Percentiles rank a stretch among this genome's conserved stretches.
Conservation (phyloP, 1,140 invertebrate species). For the Manduca sexta region DNA sequence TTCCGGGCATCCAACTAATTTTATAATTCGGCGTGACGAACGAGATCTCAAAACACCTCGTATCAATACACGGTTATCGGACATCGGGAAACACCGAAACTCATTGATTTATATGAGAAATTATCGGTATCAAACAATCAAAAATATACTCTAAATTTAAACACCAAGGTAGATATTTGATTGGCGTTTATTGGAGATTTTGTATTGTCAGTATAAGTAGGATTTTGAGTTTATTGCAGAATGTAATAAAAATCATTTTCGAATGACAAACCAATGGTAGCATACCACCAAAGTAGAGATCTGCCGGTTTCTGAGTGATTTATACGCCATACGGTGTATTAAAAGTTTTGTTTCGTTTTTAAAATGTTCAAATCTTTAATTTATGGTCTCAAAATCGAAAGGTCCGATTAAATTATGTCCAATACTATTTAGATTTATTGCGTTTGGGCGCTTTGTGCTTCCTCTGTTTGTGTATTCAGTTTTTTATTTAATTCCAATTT, state of each 20-base stretch:
- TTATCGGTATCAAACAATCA: slow-evolving; percentile 1
- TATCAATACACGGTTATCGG: slow-evolving; percentile 61
- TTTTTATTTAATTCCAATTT: slow-evolving; percentile 2
- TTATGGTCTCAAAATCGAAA: slow-evolving; percentile 63
- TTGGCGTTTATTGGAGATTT: background rate
- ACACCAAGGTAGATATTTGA: slow-evolving; percentile 9
- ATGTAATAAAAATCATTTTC: slow-evolving; percentile 18
- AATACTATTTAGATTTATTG: slow-evolving; percentile 52
- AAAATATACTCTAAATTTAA: slow-evolving; percentile 6
- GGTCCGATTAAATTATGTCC: slow-evolving; percentile 62
- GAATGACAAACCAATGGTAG: slow-evolving; percentile 5
- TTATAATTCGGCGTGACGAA: slow-evolving; percentile 36
- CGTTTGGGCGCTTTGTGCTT: slow-evolving; percentile 30
- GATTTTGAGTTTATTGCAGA: slow-evolving; percentile 2
- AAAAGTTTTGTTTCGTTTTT: slow-evolving; percentile 65
- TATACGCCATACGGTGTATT: slow-evolving; percentile 63
- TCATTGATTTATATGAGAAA: slow-evolving; percentile 64
- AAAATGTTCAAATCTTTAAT: slow-evolving; percentile 66
- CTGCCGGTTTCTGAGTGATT: slow-evolving; percentile 60
- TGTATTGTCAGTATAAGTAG: background rate
- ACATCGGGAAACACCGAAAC: slow-evolving; percentile 32
- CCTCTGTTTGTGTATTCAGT: slow-evolving; percentile 28
- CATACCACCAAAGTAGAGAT: slow-evolving; percentile 63
- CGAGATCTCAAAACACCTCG: slow-evolving; percentile 48
- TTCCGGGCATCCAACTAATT: slow-evolving; percentile 34